A percentile compares a stretch with the other conserved stretches of the same genome.
phyloP scores from a whole-genome alignment of 92 coral and sea anemone species.

The Palythoa grandiflora region DNA sequence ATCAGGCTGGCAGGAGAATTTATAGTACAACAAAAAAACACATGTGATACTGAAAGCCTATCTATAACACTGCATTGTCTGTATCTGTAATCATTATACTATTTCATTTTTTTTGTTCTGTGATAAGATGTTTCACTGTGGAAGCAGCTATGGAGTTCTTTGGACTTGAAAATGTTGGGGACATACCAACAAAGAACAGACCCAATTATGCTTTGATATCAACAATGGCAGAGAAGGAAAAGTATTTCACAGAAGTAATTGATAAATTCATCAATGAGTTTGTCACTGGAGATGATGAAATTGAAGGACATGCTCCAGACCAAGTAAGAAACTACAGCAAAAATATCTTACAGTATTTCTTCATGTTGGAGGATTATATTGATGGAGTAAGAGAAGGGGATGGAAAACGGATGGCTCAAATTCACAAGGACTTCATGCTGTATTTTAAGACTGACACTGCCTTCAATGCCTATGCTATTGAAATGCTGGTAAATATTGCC shows the following conservation, averaged over 20 bases:
- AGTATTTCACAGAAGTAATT: conserved; percentile 1
- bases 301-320: conserved; percentile 3
- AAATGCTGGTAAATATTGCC: conserved; percentile 37
- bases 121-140: conserved; percentile 37
- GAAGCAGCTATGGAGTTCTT: conserved; percentile 53
- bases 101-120: not conserved
- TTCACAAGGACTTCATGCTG: conserved; percentile 39
- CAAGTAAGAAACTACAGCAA: not conserved
- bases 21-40: no score
- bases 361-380: not conserved
- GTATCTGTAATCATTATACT: not conserved
- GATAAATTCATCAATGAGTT: conserved; percentile 44
- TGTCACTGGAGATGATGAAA: conserved; percentile 31
- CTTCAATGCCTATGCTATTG: conserved; percentile 50
- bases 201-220: conserved; percentile 51
- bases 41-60: not conserved
- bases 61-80: not conserved
- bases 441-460: conserved; percentile 40
- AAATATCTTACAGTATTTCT: no score
- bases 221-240: conserved; percentile 15
- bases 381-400: conserved; percentile 58
- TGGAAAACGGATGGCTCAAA: conserved; percentile 52
- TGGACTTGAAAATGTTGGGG: conserved; percentile 17
- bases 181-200: conserved; percentile 49
- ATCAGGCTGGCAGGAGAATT: no score